Evolutionary conservation across 2,888 invertebrate species (phyloP), one percentile per base, ranked within the genome.

Genomic region (Idaea biselata): DNA sequence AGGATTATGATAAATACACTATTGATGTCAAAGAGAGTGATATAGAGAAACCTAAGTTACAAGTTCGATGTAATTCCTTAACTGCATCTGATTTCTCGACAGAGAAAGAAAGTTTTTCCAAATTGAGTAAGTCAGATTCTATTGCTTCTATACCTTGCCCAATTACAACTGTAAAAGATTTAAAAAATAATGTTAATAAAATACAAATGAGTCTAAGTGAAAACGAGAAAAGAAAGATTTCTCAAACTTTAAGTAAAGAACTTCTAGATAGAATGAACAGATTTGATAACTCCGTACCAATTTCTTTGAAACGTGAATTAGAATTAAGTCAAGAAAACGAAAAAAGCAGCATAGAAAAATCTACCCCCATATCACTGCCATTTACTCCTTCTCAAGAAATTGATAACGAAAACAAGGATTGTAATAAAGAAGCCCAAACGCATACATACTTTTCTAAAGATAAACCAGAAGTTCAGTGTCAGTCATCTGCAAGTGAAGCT

Each of bases 171-270:
- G 89, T 88, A 33, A 93, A 93, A 72, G 93, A 92, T 67, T 71
- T 89, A 60, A 93, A 91, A 79, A 91, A 91, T 73, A 89, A 90
- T 70, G 87, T 87, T 0, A 91, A 92, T 66, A 88, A 91, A 85
- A 89, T 91, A 67, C 91, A 91, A 81, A 91, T 91, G 90, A 77
- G 83, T 60, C 79, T 93, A 0, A 94, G 94, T 56, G 96, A 97
- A 87, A 93, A 91, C 44, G 96, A 97, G 73, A 97, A 97, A 76
- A 94, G 94, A 76, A 93, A 94, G 71, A 89, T 97, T 60, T 96
- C 96, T 0, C 94, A 95, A 84, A 94, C 94, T 1, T 87, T 97
- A 6, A 95, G 97, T 71, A 95, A 94, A 78, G 96, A 97, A 85
- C 93, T 96, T 31, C 86, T 96, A 68, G 94, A 94, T 71, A 94